A percentile compares a stretch with the other conserved stretches of the same genome.
Evolutionary conservation across 2,797 vertebrate genomes (phyloP).

Genomic region (Coreius guichenoti): DNA sequence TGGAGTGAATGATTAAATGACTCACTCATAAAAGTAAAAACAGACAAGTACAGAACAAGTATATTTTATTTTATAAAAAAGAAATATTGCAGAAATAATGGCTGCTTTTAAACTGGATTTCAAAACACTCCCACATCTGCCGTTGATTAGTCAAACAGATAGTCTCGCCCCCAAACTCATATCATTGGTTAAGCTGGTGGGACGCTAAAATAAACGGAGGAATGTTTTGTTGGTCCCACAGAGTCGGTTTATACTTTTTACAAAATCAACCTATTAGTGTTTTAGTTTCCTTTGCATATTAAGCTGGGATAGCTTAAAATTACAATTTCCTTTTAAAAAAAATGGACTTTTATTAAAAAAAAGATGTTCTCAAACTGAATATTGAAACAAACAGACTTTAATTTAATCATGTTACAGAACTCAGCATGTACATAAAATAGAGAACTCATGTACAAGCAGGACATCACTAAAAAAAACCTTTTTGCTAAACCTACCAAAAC

Average conservation of each 20-base stretch:
- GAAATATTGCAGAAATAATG: background rate
- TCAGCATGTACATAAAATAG: background rate
- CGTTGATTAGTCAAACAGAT: background rate
- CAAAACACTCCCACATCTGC: background rate
- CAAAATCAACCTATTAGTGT: background rate
- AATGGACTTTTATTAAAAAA: background rate
- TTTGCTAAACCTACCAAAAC: background rate
- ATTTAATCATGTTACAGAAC: conserved; percentile 24
- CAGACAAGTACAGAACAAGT: background rate
- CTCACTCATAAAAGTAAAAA: background rate
- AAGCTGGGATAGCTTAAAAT: background rate
- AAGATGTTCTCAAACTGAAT: background rate
- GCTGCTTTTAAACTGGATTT: background rate
- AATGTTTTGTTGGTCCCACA: background rate
- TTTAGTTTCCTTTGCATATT: background rate
- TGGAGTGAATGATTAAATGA: background rate
- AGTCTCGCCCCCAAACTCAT: background rate
- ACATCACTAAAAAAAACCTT: conserved; percentile 8
- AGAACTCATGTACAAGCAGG: background rate
- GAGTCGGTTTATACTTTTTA: background rate
- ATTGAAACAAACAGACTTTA: conserved; percentile 26
- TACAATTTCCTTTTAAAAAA: no score
- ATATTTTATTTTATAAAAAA: background rate
- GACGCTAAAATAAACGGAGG: background rate
- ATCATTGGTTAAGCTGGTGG: background rate